Conservation (phyloP, 1,140 invertebrate genomes). For the Brachionus koreanus region DNA sequence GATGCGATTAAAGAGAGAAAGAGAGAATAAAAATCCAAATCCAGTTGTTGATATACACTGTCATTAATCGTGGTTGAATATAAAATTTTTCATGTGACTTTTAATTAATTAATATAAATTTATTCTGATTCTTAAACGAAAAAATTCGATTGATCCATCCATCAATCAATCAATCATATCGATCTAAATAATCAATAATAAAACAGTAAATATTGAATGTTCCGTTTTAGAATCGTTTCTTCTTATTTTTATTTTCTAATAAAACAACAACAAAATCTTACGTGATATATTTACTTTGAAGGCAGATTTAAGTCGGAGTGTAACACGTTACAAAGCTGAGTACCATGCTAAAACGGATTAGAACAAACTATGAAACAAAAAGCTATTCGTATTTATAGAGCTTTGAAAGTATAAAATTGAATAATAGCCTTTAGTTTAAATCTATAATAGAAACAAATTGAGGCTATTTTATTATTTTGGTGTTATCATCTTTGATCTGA, state of each 20-base stretch:
- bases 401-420: constrained; percentile 4
- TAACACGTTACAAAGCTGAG: constrained; percentile 19
- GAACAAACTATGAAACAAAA: not conserved
- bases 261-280: not conserved
- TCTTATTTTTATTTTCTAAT: not conserved
- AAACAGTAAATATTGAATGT: constrained; percentile 24
- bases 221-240: not conserved
- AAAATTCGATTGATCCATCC: constrained; percentile 21
- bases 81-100: constrained; percentile 40
- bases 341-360: constrained; percentile 1
- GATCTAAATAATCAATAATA: constrained; percentile 16
- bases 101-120: constrained; percentile 20
- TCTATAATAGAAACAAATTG: not conserved
- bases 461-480: constrained; percentile 16
- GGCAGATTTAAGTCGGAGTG: not conserved
- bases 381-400: not conserved
- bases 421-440: constrained; percentile 17
- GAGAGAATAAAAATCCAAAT: not conserved
- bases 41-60: constrained; percentile 17
- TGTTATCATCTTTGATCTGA: constrained; percentile 10
- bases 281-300: constrained; percentile 39
- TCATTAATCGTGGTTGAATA: constrained; percentile 12
- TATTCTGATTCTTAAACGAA: constrained; percentile 22
- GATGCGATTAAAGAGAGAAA: not conserved
- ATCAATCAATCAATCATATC: constrained; percentile 43